A percentile compares a stretch with the other conserved stretches of the same genome.
Evolutionary conservation across 1,140 invertebrate genomes (phyloP).

Genomic region (Leptoteleia sp.): DNA sequence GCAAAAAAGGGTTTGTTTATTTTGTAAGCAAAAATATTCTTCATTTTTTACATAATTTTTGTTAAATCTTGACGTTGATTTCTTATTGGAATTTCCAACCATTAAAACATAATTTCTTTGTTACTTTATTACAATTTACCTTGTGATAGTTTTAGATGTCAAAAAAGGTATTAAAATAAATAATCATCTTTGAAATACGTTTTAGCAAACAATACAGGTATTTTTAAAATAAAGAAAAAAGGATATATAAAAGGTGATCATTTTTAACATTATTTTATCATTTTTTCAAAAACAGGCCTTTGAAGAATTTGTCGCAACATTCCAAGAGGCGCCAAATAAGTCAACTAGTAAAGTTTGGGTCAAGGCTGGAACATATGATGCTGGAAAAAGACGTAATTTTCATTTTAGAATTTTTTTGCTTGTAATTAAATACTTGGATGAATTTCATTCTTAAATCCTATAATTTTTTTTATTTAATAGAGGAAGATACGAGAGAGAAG

Average conservation of each 20-base stretch:
- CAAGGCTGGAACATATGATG: slow-evolving; percentile 97
- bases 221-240: slow-evolving; percentile 13
- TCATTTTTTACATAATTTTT: no score
- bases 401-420: slow-evolving; percentile 20
- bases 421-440: no score
- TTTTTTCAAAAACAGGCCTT: slow-evolving; percentile 85
- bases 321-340: slow-evolving; percentile 93
- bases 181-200: neutral
- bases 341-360: slow-evolving; percentile 95
- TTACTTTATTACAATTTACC: neutral
- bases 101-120: no score
- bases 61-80: no score
- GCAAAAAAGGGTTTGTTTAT: no score
- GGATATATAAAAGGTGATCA: no score
- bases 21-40: no score
- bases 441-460: no score
- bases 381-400: slow-evolving; percentile 90
- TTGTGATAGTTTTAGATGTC: slow-evolving; percentile 1
- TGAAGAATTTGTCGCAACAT: slow-evolving; percentile 98
- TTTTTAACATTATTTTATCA: slow-evolving; percentile 26
- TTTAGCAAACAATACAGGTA: slow-evolving; percentile 3
- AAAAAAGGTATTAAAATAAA: neutral
- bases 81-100: no score
- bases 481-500: slow-evolving; percentile 93
- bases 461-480: slow-evolving; percentile 75